A percentile compares a stretch with the other conserved stretches of the same genome.
Conservation (phyloP, 2,113 vertebrate genomes). For the Tragulus kanchil region DNA sequence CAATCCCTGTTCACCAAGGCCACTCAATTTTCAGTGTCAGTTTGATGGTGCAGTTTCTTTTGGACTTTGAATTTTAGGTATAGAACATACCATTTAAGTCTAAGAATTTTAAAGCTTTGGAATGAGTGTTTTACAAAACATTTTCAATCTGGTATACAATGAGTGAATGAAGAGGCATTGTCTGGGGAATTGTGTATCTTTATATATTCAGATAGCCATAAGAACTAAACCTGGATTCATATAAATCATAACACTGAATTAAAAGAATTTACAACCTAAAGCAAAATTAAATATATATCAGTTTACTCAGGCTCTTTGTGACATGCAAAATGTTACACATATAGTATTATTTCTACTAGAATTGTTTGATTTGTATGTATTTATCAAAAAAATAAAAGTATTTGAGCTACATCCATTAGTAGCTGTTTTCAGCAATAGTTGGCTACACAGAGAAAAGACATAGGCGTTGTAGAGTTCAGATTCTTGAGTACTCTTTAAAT, state of each 20-base stretch:
- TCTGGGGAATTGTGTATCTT: neutral
- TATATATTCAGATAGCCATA: neutral
- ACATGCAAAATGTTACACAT: neutral
- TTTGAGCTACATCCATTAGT: neutral
- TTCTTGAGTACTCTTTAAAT: neutral
- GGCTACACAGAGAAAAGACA: neutral
- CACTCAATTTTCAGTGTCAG: neutral
- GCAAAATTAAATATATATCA: neutral
- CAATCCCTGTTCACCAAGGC: neutral
- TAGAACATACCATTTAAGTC: neutral
- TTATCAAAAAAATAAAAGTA: neutral
- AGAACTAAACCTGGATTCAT: neutral
- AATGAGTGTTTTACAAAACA: neutral
- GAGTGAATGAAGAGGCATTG: neutral
- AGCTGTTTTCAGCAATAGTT: neutral
- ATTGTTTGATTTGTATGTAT: neutral
- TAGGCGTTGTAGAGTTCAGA: neutral
- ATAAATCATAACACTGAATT: neutral
- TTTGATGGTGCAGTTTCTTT: neutral
- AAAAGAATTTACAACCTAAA: neutral
- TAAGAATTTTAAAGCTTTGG: slow-evolving; percentile 11
- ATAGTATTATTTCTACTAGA: neutral
- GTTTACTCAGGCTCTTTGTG: neutral
- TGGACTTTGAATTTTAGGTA: neutral
- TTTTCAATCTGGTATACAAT: neutral